Conservation (phyloP, 2,113 vertebrate species). For the Reinhardtius hippoglossoides region DNA sequence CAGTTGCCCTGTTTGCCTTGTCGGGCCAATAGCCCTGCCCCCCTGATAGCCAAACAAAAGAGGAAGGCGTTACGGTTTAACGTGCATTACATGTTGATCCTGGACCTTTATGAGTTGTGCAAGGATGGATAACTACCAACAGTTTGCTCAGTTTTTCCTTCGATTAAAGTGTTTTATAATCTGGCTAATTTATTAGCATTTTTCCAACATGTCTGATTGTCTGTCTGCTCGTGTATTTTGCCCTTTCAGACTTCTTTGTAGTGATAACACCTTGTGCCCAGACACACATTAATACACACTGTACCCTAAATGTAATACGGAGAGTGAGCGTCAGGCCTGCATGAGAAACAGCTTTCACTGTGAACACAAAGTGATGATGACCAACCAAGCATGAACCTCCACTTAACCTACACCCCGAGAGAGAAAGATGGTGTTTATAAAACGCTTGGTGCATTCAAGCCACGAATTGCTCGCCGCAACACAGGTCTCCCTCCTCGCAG, state of each 20-base stretch:
- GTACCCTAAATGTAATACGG: not conserved
- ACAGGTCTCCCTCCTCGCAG: conserved; percentile 26
- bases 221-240: not conserved
- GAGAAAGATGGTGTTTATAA: conserved; percentile 20
- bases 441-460: conserved; percentile 35
- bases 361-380: conserved; percentile 47
- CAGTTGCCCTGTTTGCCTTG: too few species aligned
- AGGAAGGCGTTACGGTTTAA: too few species aligned
- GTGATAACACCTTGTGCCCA: conserved; percentile 3
- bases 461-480: conserved; percentile 13
- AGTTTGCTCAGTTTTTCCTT: not conserved
- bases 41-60: too few species aligned
- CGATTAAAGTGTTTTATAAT: not conserved
- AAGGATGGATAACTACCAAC: too few species aligned
- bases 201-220: not conserved
- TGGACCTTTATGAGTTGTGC: too few species aligned
- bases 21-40: too few species aligned
- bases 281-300: conserved; percentile 2
- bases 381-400: conserved; percentile 65
- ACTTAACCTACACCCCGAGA: conserved; percentile 7
- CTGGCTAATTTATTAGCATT: too few species aligned
- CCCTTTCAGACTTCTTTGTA: not conserved
- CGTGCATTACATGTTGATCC: too few species aligned
- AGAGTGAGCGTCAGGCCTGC: conserved; percentile 18
- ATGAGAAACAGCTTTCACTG: conserved; percentile 26